Evolutionary conservation across 2,113 vertebrate species (phyloP).

Genomic region (Lycocorax pyrrhopterus): DNA sequence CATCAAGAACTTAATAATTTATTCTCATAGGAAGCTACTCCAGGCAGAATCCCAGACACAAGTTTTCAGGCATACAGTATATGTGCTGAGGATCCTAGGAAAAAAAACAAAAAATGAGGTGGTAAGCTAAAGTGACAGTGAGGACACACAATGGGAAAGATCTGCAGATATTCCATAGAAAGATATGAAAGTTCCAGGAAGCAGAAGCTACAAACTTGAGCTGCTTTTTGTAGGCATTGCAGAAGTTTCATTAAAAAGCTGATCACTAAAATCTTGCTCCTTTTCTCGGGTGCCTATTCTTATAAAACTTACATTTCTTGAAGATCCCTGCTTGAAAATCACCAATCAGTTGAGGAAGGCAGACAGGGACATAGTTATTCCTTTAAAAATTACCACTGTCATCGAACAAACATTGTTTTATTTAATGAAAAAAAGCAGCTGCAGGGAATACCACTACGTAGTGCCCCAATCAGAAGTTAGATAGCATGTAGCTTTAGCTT

Average conservation of each 20-base stretch:
- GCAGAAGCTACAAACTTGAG: neutral
- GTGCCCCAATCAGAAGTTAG: neutral
- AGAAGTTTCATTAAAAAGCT: neutral
- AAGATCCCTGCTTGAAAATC: neutral
- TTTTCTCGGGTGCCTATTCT: neutral
- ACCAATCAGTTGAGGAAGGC: neutral
- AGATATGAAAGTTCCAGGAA: neutral
- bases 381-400: neutral
- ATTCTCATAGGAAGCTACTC: neutral
- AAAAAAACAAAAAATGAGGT: neutral
- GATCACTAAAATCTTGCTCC: neutral
- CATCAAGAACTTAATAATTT: neutral
- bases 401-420: neutral
- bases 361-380: neutral
- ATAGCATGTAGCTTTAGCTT: neutral
- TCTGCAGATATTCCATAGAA: neutral
- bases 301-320: neutral
- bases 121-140: neutral
- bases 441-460: fast-evolving
- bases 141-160: neutral
- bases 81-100: neutral
- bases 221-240: neutral
- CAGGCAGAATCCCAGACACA: neutral
- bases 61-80: neutral
- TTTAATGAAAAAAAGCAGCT: neutral